Conservation (phyloP, 2,113 vertebrate genomes). For the Microcebus murinus region DNA sequence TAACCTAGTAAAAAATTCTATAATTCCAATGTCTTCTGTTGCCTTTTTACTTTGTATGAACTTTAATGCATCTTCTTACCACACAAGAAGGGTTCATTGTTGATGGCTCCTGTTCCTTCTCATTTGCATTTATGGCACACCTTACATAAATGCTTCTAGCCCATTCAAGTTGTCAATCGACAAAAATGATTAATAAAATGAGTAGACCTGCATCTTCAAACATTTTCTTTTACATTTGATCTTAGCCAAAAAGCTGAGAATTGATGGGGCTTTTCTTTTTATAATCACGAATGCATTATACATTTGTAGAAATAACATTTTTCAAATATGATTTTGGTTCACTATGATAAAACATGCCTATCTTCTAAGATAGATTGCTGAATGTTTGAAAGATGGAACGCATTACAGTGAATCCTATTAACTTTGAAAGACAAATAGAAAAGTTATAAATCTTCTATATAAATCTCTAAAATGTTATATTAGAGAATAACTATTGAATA, state of each 20-base stretch:
- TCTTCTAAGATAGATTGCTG: background rate
- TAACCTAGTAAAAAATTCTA: background rate
- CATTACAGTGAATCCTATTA: background rate
- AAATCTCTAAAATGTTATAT: background rate
- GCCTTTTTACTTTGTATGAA: background rate
- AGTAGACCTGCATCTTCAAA: background rate
- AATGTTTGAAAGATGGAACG: background rate
- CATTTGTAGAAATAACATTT: background rate
- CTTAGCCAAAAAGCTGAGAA: too few species aligned
- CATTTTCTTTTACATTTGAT: too few species aligned
- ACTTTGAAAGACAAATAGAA: slow-evolving; percentile 25
- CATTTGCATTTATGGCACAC: background rate
- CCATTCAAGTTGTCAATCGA: background rate
- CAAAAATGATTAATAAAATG: background rate
- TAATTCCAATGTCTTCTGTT: background rate
- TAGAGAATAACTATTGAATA: background rate
- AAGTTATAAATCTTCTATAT: background rate
- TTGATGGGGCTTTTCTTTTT: background rate
- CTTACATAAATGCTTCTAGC: background rate
- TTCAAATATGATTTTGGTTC: background rate
- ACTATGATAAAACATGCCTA: background rate
- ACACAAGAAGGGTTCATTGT: background rate
- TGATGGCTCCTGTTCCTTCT: background rate
- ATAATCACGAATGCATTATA: background rate
- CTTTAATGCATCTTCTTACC: background rate